Percentiles rank a stretch among this genome's conserved stretches.
phyloP scores from a whole-genome alignment of 2,888 invertebrate species.

The Ichneumoninae sp. region DNA sequence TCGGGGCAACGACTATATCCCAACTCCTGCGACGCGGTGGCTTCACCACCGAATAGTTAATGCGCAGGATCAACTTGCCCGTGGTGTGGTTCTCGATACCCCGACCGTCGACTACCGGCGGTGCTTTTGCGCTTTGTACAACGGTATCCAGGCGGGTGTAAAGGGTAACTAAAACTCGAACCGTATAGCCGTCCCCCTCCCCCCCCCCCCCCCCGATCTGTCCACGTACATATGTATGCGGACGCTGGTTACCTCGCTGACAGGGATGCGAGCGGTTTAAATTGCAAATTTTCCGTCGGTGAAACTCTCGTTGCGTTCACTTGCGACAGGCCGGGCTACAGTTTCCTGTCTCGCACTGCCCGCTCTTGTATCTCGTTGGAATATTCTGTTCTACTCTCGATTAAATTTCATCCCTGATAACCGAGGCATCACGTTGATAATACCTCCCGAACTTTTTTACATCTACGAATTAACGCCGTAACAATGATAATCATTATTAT shows the following conservation, averaged over 20 bases:
- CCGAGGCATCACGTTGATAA: slow-evolving; percentile 63
- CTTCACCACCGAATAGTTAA: slow-evolving; percentile 57
- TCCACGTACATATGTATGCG: slow-evolving; percentile 65
- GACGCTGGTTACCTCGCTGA: slow-evolving; percentile 55
- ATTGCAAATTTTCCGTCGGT: slow-evolving; percentile 80
- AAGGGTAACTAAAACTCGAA: slow-evolving; percentile 44
- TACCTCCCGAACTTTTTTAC: slow-evolving; percentile 33
- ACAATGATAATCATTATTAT: neutral
- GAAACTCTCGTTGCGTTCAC: slow-evolving; percentile 71
- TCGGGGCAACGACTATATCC: slow-evolving; percentile 1
- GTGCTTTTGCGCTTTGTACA: slow-evolving; percentile 60
- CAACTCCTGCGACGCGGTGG: neutral
- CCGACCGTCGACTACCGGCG: neutral
- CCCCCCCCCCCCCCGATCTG: neutral
- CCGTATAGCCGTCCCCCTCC: neutral
- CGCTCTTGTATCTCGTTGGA: slow-evolving; percentile 19
- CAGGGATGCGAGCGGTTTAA: slow-evolving; percentile 75
- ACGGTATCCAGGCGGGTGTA: slow-evolving; percentile 24
- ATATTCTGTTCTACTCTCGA: slow-evolving; percentile 77
- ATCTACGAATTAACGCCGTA: slow-evolving; percentile 12
- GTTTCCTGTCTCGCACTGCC: slow-evolving; percentile 2
- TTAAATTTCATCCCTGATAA: slow-evolving; percentile 78
- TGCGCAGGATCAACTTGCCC: slow-evolving; percentile 63
- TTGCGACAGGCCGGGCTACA: slow-evolving; percentile 54
- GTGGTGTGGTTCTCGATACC: slow-evolving; percentile 34